phyloP scores from a whole-genome alignment of 35 echinoderm and acorn worm species.

The Heliocidaris erythrogramma region DNA sequence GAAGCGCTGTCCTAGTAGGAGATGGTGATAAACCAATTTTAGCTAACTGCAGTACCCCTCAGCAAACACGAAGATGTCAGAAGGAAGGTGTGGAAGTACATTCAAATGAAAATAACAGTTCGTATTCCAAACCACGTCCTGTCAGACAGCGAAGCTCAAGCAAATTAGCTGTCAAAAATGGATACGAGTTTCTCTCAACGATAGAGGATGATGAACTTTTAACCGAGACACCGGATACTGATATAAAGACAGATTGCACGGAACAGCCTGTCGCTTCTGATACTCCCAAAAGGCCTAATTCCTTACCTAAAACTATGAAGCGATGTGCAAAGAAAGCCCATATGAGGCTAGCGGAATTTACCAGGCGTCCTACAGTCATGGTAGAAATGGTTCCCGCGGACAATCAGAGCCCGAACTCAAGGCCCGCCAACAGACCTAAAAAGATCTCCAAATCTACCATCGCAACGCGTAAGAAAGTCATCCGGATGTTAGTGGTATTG shows the following conservation, averaged over 20 bases:
- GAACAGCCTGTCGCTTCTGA: not conserved
- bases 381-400: conserved; percentile 38
- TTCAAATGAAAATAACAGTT: not conserved
- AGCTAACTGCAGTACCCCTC: too few relatives aligned
- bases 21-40: not conserved
- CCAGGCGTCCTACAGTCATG: conserved; percentile 22
- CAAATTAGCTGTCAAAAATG: conserved; percentile 11
- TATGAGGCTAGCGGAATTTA: not conserved
- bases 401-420: not conserved
- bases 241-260: not conserved
- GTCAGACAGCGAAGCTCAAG: conserved; percentile 32
- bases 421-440: not conserved
- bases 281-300: not conserved
- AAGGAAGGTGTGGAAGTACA: not conserved
- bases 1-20: not conserved
- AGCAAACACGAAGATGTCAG: too few relatives aligned
- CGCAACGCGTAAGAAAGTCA: conserved; percentile 75
- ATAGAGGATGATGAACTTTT: conserved; percentile 32
- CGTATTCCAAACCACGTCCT: not conserved
- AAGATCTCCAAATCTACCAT: conserved; percentile 69
- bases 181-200: conserved; percentile 23
- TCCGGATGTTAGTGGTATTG: conserved; percentile 74
- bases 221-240: not conserved
- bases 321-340: not conserved
- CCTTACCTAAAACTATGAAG: not conserved